These are phyloP conservation scores for Calameuta idolon DNA, from an alignment of 2,888 invertebrate species.

Conservation along the genomic window DNA sequence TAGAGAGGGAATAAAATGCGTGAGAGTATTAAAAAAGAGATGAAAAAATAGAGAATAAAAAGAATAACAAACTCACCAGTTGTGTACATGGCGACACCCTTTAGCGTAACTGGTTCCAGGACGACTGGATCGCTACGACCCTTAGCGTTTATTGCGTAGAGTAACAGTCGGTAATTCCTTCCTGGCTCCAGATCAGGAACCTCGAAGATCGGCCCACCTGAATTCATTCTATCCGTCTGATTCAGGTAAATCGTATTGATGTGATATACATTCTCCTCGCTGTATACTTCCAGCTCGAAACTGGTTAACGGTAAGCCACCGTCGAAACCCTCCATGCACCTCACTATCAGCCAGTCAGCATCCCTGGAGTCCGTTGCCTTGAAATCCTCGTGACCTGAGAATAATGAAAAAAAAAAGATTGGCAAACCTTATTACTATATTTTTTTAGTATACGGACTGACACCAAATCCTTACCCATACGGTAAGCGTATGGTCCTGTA, in stretches of 20 bases:
- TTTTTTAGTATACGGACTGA: not conserved
- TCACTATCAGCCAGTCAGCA: conserved; percentile 84
- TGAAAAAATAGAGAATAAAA: not conserved
- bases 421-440: not conserved
- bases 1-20: not conserved
- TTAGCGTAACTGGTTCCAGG: conserved; percentile 85
- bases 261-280: conserved; percentile 57
- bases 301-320: conserved; percentile 85
- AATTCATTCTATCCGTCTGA: conserved; percentile 48
- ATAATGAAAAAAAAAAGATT: not conserved
- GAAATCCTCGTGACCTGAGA: conserved; percentile 44
- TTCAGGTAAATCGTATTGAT: conserved; percentile 56
- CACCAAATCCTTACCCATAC: conserved; percentile 51
- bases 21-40: not conserved
- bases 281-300: conserved; percentile 60
- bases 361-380: conserved; percentile 56
- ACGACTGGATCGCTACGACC: conserved; percentile 86
- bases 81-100: conserved; percentile 79
- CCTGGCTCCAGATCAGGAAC: conserved; percentile 79
- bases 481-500: conserved; percentile 57
- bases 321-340: conserved; percentile 89
- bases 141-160: conserved; percentile 89
- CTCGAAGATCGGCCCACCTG: conserved; percentile 73
- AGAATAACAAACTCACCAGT: conserved; percentile 50
- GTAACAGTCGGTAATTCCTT: conserved; percentile 81